A percentile compares a stretch with the other conserved stretches of the same genome.
These are phyloP conservation scores for Hassar affinis DNA, from an alignment of 2,113 vertebrate genomes.

Conservation along the genomic window DNA sequence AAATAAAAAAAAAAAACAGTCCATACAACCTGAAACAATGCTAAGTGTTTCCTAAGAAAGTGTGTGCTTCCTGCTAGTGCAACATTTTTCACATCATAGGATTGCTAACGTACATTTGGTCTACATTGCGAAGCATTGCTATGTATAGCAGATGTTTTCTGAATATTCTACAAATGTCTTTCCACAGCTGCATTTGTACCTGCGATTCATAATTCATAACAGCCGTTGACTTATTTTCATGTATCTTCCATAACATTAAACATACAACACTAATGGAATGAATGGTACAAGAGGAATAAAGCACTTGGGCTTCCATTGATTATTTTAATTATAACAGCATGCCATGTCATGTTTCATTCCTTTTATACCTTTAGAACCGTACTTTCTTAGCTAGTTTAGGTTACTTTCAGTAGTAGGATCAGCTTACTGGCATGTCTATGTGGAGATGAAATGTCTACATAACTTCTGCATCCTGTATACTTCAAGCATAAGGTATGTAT, in stretches of 20 bases:
- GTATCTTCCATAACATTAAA: neutral
- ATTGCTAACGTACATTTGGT: neutral
- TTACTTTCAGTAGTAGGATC: neutral
- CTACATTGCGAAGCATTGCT: neutral
- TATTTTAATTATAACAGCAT: neutral
- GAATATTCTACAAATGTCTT: neutral
- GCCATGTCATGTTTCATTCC: neutral
- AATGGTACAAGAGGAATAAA: neutral
- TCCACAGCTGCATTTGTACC: too few species aligned
- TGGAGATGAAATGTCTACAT: neutral
- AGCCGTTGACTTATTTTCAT: neutral
- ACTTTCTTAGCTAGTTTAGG: neutral
- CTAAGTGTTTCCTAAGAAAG: neutral
- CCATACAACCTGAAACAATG: slow-evolving; percentile 10
- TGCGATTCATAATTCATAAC: neutral
- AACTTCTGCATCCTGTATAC: neutral
- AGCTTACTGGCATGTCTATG: neutral
- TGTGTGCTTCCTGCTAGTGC: neutral
- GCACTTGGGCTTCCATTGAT: neutral
- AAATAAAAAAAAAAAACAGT: slow-evolving; percentile 29
- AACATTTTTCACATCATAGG: neutral
- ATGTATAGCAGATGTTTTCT: neutral
- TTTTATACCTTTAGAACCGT: neutral
- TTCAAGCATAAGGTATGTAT: neutral
- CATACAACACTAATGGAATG: too few species aligned